Conservation (phyloP, 2,888 invertebrate species). For the Trichogramma evanescens region DNA sequence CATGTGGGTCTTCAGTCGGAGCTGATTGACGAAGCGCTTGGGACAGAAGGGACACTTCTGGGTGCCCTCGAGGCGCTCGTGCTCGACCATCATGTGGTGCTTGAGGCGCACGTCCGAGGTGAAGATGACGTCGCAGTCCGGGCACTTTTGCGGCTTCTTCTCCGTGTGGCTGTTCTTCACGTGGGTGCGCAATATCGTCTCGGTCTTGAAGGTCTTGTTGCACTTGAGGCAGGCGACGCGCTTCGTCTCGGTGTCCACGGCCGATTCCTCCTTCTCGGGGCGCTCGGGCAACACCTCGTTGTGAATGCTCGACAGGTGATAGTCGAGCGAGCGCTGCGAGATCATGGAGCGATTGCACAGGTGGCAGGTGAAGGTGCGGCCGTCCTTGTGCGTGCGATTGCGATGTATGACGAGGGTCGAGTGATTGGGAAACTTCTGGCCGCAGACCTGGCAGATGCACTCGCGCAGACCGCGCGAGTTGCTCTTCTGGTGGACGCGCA, state of each 20-base stretch:
- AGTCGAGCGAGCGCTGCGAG: conserved; percentile 40
- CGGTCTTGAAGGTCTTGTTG: conserved; percentile 43
- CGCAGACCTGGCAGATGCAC: conserved; percentile 44
- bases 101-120: conserved; percentile 42
- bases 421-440: conserved; percentile 44
- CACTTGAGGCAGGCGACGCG: conserved; percentile 41
- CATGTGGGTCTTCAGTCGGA: conserved; percentile 44
- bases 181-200: conserved; percentile 44
- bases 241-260: conserved; percentile 30
- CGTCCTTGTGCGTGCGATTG: conserved; percentile 43
- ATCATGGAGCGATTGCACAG: conserved; percentile 46
- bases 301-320: conserved; percentile 45
- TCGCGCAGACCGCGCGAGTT: conserved; percentile 43
- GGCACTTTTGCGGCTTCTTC: conserved; percentile 43
- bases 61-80: conserved; percentile 42
- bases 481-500: conserved; percentile 42
- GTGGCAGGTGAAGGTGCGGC: conserved; percentile 41
- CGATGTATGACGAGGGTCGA: conserved; percentile 44
- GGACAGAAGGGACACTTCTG: conserved; percentile 42
- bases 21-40: conserved; percentile 43
- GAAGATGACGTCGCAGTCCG: conserved; percentile 39
- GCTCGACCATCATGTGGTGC: conserved; percentile 44
- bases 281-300: conserved; percentile 34
- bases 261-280: conserved; percentile 28
- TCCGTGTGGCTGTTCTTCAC: conserved; percentile 44